Base-by-base conservation (phyloP, 1,140 invertebrate genomes). In the Drosophila seguyi region DNA sequence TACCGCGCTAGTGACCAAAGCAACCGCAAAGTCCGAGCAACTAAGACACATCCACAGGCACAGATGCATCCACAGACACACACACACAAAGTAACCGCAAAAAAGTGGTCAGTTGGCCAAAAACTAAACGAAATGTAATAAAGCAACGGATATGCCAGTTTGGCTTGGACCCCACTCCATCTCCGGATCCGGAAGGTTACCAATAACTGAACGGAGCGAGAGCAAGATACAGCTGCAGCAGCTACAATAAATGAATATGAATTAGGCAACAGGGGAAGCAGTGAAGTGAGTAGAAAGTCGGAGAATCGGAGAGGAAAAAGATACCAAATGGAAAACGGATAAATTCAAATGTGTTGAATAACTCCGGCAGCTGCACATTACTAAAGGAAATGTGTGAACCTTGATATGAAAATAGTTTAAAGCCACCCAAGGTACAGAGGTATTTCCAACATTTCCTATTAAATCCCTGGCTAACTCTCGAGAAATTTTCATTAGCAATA, bases 121-220 rank as follows among this genome's bases (percentile, higher is more conserved):
- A 80, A 88, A 88, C 85, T 88, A 88, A 88, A 88, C 85, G 85
- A 88, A 88, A 88, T 90, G 85, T 88, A 88, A 88, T 88, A 88
- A 88, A 88, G 85, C 85, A 88, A 85, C 85, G 85, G 77, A 88
- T 88, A 88, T 90, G 81, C 85, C 85, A 78, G 85, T 90, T 85
- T 67, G 78, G 50, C 82, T 68, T 58, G 62, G 63, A 60, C 73
- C 48, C 61, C 62, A 52, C 61, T 57, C 53, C 25, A 55, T 45
- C 44, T 55, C 42, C 14, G 36, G 10, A n/a, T 60, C 29, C 52
- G 52, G 52, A 53, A 38, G 52, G 52, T 38, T 38, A 53, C 52
- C 52, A 53, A 53, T 42, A 62, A 36, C 62, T 20, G 45, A 42
- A 47, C 18, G 36, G 41, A 4, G 39, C n/a, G 50, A 8, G 42